These are phyloP conservation scores for Diploptera punctata DNA, from an alignment of 2,888 invertebrate species.

Conservation along the genomic window DNA sequence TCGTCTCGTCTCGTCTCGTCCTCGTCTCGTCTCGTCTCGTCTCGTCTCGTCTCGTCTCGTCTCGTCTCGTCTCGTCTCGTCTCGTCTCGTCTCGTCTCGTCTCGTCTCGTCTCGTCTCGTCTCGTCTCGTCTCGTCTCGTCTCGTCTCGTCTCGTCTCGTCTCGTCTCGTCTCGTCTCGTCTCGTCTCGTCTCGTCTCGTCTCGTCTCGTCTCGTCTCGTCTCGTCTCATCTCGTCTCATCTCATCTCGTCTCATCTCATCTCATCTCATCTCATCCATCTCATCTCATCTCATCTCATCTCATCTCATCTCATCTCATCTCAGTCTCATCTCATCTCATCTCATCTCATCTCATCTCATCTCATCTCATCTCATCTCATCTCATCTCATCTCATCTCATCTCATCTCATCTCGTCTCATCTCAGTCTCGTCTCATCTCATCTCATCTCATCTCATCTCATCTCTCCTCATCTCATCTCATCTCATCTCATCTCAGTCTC, in stretches of 20 bases:
- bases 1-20: conserved; percentile 10
- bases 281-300: conserved; percentile 12
- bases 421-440: too few relatives aligned
- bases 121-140: conserved; percentile 5
- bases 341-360: conserved; percentile 15
- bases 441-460: too few relatives aligned
- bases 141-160: conserved; percentile 10
- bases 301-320: too few relatives aligned
- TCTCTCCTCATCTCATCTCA: too few relatives aligned
- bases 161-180: conserved; percentile 6
- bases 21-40: conserved; percentile 3
- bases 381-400: conserved; percentile 14
- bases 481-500: too few relatives aligned
- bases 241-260: conserved; percentile 9
- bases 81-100: conserved; percentile 12
- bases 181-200: conserved; percentile 10
- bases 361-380: conserved; percentile 14
- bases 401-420: conserved; percentile 5
- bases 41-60: conserved; percentile 14
- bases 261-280: too few relatives aligned
- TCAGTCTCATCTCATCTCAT: conserved; percentile 13
- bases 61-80: conserved; percentile 8
- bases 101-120: conserved; percentile 10
- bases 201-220: conserved; percentile 8
- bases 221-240: conserved; percentile 12